Evolutionary conservation across 2,797 vertebrate genomes (phyloP).

Genomic region (Naso thynnoides): DNA sequence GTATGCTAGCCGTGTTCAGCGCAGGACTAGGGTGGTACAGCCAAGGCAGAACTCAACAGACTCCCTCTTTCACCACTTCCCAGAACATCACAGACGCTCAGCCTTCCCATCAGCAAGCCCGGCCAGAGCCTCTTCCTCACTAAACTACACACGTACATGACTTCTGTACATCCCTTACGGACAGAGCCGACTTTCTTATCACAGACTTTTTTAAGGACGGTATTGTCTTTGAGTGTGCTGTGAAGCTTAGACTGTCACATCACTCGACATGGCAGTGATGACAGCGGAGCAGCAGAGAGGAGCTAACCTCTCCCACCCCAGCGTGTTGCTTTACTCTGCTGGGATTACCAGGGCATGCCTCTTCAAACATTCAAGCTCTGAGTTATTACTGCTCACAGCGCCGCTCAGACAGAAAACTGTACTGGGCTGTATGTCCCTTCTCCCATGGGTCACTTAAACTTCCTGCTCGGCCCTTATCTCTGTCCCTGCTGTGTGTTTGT

Average conservation of each 20-base stretch:
- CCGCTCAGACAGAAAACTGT: slow-evolving; percentile 52
- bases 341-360: slow-evolving; percentile 77
- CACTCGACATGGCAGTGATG: slow-evolving; percentile 40
- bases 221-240: slow-evolving; percentile 22
- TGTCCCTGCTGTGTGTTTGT: slow-evolving; percentile 51
- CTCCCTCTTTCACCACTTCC: slow-evolving; percentile 82
- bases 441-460: slow-evolving; percentile 62
- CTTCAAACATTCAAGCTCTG: slow-evolving; percentile 76
- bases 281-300: slow-evolving; percentile 64
- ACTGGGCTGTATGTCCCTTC: slow-evolving; percentile 55
- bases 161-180: slow-evolving; percentile 41
- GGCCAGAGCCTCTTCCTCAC: slow-evolving; percentile 59
- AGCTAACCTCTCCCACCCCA: slow-evolving; percentile 69
- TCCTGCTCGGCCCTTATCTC: slow-evolving; percentile 55
- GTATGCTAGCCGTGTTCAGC: slow-evolving; percentile 56
- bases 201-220: slow-evolving; percentile 2
- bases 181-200: slow-evolving; percentile 13
- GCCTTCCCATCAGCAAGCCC: slow-evolving; percentile 66
- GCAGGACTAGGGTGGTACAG: slow-evolving; percentile 46
- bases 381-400: slow-evolving; percentile 73
- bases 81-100: slow-evolving; percentile 74
- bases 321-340: slow-evolving; percentile 72
- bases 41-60: slow-evolving; percentile 76
- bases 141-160: slow-evolving; percentile 54
- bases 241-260: slow-evolving; percentile 51